phyloP scores from a whole-genome alignment of 1,140 invertebrate genomes.

The Ips typographus region DNA sequence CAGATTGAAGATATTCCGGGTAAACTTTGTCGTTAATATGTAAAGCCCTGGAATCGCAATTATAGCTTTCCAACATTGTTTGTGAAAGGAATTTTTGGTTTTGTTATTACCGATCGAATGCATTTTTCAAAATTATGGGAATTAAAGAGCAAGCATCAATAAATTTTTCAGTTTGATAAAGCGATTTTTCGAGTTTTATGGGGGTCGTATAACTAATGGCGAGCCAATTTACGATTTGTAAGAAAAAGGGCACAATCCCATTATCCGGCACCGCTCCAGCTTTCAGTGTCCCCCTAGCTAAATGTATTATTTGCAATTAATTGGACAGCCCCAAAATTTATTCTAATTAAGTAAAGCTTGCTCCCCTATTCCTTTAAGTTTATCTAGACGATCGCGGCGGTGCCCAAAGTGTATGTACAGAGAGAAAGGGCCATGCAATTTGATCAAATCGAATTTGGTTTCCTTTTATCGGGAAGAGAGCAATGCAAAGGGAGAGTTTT shows the following conservation, averaged over 20 bases:
- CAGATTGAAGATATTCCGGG: too few relatives aligned
- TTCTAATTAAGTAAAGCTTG: constrained; percentile 43
- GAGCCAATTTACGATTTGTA: constrained; percentile 21
- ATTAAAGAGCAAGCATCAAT: too few relatives aligned
- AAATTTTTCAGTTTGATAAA: neutral
- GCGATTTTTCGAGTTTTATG: constrained; percentile 14
- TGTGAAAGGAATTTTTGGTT: too few relatives aligned
- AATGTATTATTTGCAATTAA: constrained; percentile 40
- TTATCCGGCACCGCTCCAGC: constrained; percentile 16
- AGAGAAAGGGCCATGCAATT: constrained; percentile 11
- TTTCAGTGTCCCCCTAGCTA: constrained; percentile 20
- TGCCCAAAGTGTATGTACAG: neutral
- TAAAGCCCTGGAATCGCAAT: too few relatives aligned
- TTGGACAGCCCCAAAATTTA: constrained; percentile 45
- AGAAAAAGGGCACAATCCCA: constrained; percentile 22
- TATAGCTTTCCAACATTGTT: too few relatives aligned
- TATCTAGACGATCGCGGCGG: constrained; percentile 37
- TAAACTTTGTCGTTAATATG: too few relatives aligned
- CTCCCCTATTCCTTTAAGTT: constrained; percentile 35
- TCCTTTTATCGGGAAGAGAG: constrained; percentile 14
- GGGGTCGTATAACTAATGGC: constrained; percentile 15
- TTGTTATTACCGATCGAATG: too few relatives aligned
- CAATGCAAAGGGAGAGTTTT: constrained; percentile 3
- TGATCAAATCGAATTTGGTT: constrained; percentile 25
- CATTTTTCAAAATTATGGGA: too few relatives aligned